Percentiles rank a stretch among this genome's conserved stretches.
Conservation (phyloP, 2,113 vertebrate species). For the Mobula birostris region DNA sequence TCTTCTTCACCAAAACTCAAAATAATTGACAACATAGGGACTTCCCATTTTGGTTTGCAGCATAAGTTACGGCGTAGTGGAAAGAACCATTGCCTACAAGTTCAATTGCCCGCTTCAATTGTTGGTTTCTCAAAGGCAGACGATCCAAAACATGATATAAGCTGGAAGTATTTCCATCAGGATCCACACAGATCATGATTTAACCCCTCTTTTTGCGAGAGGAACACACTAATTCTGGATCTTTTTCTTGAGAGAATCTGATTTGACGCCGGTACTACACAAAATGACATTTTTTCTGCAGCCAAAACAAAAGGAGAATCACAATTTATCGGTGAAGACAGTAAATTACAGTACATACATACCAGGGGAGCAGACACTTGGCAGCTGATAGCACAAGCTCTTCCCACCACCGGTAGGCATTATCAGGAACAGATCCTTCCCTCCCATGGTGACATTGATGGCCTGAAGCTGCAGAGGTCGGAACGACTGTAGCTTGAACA, state of each 20-base stretch:
- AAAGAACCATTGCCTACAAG: not conserved
- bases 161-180: no score
- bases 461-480: slow-evolving; percentile 78
- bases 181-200: no score
- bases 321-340: not conserved
- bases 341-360: slow-evolving; percentile 48
- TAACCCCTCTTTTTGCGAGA: no score
- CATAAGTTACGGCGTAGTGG: not conserved
- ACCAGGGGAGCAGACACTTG: slow-evolving; percentile 83
- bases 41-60: no score
- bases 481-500: slow-evolving; percentile 73
- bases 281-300: no score
- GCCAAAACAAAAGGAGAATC: no score
- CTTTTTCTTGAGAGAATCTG: no score
- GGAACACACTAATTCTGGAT: no score
- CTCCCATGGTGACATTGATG: slow-evolving; percentile 79
- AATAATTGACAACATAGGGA: not conserved
- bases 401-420: slow-evolving; percentile 96
- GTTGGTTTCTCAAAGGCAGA: no score
- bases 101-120: no score
- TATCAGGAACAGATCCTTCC: slow-evolving; percentile 82
- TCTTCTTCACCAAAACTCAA: not conserved
- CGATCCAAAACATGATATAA: no score
- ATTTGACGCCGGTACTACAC: no score
- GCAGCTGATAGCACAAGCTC: slow-evolving; percentile 91